These are phyloP conservation scores for Natator depressus DNA, from an alignment of 2,113 vertebrate genomes.

Conservation along the genomic window DNA sequence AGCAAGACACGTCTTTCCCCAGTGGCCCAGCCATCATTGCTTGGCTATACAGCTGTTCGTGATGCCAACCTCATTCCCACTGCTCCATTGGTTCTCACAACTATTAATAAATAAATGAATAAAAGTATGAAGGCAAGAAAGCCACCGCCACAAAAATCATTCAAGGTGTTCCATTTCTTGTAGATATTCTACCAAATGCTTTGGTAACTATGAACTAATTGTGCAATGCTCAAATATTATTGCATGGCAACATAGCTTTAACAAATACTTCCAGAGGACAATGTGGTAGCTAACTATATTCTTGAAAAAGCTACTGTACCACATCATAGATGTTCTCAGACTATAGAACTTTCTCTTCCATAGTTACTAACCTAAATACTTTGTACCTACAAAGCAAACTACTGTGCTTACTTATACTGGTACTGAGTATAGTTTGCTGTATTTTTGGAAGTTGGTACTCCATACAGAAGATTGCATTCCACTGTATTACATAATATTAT, in stretches of 20 bases:
- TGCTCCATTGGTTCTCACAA: background rate
- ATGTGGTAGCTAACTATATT: background rate
- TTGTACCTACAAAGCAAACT: background rate
- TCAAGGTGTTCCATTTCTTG: background rate
- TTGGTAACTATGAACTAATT: background rate
- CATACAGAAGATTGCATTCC: background rate
- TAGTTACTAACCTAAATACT: background rate
- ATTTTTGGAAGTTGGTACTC: background rate
- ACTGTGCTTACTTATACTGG: background rate
- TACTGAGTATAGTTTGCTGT: background rate
- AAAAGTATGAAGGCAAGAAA: background rate
- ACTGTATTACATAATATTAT: background rate
- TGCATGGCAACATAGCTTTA: background rate
- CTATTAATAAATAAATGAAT: background rate
- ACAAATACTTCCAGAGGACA: background rate
- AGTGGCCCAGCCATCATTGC: background rate
- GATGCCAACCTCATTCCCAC: background rate
- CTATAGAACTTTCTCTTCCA: background rate
- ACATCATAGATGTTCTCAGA: background rate
- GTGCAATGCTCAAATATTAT: background rate
- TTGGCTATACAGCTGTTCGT: background rate
- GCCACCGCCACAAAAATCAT: background rate
- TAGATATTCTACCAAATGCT: background rate
- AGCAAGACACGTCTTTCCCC: background rate
- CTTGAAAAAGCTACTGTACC: background rate